These are phyloP conservation scores for Misgurnus mizolepis DNA, from an alignment of 2,113 vertebrate species.

Conservation along the genomic window DNA sequence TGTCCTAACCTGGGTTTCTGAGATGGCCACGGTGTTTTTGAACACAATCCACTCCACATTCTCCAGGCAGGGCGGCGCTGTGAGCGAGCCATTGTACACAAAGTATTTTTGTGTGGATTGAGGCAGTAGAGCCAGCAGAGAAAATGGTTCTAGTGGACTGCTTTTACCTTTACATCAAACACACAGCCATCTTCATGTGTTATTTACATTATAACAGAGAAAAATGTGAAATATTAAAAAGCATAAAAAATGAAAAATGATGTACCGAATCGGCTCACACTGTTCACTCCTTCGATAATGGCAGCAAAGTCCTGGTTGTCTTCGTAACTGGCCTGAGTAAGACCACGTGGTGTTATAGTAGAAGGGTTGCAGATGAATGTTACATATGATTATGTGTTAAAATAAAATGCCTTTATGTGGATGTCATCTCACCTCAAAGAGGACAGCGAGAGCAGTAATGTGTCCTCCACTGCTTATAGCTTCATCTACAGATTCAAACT, in stretches of 20 bases:
- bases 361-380: background rate
- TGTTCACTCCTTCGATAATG: slow-evolving; percentile 84
- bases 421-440: slow-evolving; percentile 85
- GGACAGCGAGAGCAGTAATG: slow-evolving; percentile 84
- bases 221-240: background rate
- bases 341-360: background rate
- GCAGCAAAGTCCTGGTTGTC: slow-evolving; percentile 83
- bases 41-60: slow-evolving; percentile 93
- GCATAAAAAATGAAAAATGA: background rate
- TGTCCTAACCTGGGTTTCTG: slow-evolving; percentile 85
- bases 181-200: background rate
- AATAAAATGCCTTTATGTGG: background rate
- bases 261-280: slow-evolving; percentile 92
- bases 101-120: slow-evolving; percentile 92
- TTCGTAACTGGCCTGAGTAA: slow-evolving; percentile 80
- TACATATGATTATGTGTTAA: background rate
- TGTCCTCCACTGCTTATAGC: slow-evolving; percentile 84
- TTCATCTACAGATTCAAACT: slow-evolving; percentile 84
- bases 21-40: slow-evolving; percentile 88
- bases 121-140: slow-evolving; percentile 83
- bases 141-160: slow-evolving; percentile 79
- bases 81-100: slow-evolving; percentile 93
- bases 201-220: background rate
- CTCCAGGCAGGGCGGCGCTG: slow-evolving; percentile 89
- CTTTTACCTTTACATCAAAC: slow-evolving; percentile 80